phyloP scores from a whole-genome alignment of 2,888 invertebrate species.

The Papilio protenor region DNA sequence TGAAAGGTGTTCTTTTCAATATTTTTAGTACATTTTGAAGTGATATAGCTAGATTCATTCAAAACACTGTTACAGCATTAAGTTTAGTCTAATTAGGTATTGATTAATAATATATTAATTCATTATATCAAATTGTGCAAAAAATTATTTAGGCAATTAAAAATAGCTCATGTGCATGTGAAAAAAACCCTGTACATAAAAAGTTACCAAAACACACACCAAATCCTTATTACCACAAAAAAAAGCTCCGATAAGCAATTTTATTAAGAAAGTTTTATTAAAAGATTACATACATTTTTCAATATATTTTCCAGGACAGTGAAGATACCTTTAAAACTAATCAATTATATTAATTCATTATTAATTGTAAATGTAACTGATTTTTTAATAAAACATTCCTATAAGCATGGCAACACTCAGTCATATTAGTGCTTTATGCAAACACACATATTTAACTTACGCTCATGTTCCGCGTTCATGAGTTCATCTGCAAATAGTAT shows the following conservation, averaged over 20 bases:
- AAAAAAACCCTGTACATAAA: neutral
- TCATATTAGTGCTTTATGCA: slow-evolving; percentile 35
- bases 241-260: neutral
- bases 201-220: neutral
- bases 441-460: slow-evolving; percentile 63
- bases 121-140: neutral
- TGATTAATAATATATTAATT: too few relatives aligned
- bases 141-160: neutral
- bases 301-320: neutral
- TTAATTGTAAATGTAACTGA: neutral
- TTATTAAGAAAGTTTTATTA: slow-evolving; percentile 17
- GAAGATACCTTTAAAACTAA: neutral
- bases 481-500: slow-evolving; percentile 76
- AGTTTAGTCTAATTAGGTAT: too few relatives aligned
- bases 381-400: slow-evolving; percentile 4
- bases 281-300: neutral
- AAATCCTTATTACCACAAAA: neutral
- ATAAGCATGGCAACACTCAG: slow-evolving; percentile 5
- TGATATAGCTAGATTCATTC: too few relatives aligned
- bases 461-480: slow-evolving; percentile 71
- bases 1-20: too few relatives aligned
- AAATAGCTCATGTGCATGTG: neutral
- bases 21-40: too few relatives aligned
- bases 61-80: too few relatives aligned
- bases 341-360: neutral